Evolutionary conservation across 2,888 invertebrate species (phyloP).

Genomic region (Terebella lapidaria): DNA sequence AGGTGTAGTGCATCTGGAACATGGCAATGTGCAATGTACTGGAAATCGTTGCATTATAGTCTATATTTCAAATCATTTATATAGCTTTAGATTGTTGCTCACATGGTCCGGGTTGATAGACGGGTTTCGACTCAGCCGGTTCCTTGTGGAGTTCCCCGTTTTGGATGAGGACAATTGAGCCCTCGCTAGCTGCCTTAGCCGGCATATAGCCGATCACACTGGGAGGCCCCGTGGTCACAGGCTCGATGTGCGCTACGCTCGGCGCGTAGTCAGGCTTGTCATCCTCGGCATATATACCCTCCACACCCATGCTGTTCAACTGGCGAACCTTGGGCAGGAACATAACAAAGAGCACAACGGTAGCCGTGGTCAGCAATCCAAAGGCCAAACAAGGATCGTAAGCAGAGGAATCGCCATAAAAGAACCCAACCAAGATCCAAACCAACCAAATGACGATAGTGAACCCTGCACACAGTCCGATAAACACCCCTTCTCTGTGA

Average conservation of each 20-base stretch:
- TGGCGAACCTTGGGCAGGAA: constrained; percentile 82
- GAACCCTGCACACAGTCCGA: constrained; percentile 80
- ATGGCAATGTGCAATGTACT: background rate
- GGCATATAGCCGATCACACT: background rate
- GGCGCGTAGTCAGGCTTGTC: constrained; percentile 21
- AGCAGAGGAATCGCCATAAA: constrained; percentile 42
- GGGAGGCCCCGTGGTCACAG: constrained; percentile 11
- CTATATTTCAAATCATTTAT: too few species aligned
- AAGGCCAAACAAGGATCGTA: constrained; percentile 73
- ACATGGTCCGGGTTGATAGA: background rate
- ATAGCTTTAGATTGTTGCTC: too few species aligned
- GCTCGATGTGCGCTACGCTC: constrained; percentile 31
- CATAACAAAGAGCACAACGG: constrained; percentile 84
- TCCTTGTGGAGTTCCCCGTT: background rate
- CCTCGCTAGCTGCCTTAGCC: background rate
- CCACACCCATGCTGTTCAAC: constrained; percentile 84
- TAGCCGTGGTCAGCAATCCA: constrained; percentile 78
- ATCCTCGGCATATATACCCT: constrained; percentile 59
- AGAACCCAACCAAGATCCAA: constrained; percentile 63
- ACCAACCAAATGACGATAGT: constrained; percentile 68
- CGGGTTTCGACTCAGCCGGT: background rate
- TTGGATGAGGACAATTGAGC: background rate
- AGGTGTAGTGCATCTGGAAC: background rate
- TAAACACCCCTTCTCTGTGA: constrained; percentile 87
- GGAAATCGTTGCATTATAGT: background rate